Percentiles rank a stretch among this genome's conserved stretches.
Evolutionary conservation across 1,140 invertebrate genomes (phyloP).

Genomic region (Bombus superbus): DNA sequence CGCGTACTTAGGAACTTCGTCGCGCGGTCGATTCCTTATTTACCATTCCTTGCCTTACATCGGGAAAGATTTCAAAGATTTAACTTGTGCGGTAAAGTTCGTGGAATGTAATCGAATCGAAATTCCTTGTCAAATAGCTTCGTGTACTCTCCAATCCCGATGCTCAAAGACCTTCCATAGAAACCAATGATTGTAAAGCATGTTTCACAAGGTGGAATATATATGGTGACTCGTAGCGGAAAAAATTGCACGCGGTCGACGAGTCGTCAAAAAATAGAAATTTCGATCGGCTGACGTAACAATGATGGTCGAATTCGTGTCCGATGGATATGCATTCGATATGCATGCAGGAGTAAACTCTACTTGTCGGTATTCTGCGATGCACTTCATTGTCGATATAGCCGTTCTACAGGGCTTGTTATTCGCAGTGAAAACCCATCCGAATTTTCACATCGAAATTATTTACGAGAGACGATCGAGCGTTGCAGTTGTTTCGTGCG

Average conservation of each 20-base stretch:
- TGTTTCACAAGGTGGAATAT: background rate
- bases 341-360: background rate
- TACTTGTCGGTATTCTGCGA: background rate
- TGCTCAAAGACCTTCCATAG: background rate
- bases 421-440: background rate
- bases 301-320: conserved; percentile 16
- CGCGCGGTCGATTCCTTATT: background rate
- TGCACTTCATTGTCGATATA: background rate
- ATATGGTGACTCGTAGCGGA: background rate
- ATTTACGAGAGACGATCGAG: background rate
- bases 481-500: background rate
- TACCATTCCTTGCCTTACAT: background rate
- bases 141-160: background rate
- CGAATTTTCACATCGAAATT: background rate
- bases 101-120: background rate
- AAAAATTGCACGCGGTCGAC: conserved; percentile 6
- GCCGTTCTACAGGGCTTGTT: background rate
- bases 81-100: background rate
- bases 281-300: background rate
- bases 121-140: background rate
- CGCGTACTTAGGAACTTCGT: background rate
- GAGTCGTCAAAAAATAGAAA: background rate
- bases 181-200: background rate
- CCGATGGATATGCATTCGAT: conserved; percentile 25
- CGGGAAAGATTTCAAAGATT: background rate